These are phyloP conservation scores for Cyanoliseus patagonus DNA, from an alignment of 2,113 vertebrate species.

Conservation along the genomic window DNA sequence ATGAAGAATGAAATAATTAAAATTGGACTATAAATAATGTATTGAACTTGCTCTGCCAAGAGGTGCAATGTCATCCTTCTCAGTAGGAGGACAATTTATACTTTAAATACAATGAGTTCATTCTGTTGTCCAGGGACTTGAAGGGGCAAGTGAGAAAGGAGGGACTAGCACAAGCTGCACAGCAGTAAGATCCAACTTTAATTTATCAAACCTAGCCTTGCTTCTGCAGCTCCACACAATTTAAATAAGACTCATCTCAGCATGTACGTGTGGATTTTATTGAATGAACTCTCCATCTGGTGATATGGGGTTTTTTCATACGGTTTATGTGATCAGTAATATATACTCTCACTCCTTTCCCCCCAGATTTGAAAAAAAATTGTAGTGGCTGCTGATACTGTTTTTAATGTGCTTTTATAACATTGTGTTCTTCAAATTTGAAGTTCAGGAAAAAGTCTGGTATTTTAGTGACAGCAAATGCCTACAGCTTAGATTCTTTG, in stretches of 20 bases:
- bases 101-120: conserved; percentile 5
- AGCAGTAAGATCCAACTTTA: not conserved
- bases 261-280: not conserved
- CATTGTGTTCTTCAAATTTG: conserved; percentile 16
- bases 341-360: not conserved
- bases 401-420: conserved; percentile 24
- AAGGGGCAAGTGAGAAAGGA: not conserved
- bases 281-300: not conserved
- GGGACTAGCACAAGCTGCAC: not conserved
- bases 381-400: not conserved
- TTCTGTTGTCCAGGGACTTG: not conserved
- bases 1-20: conserved; percentile 44
- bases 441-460: not conserved
- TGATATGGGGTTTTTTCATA: accelerated
- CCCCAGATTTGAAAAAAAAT: not conserved
- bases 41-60: conserved; percentile 1
- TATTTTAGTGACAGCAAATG: conserved; percentile 38
- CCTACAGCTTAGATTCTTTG: conserved; percentile 6
- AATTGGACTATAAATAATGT: conserved; percentile 5
- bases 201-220: not conserved
- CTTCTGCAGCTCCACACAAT: not conserved
- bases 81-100: not conserved
- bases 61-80: not conserved
- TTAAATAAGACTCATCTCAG: not conserved
- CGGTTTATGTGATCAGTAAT: not conserved